Evolutionary conservation across 2,113 vertebrate species (phyloP).

Genomic region (Pan paniscus): DNA sequence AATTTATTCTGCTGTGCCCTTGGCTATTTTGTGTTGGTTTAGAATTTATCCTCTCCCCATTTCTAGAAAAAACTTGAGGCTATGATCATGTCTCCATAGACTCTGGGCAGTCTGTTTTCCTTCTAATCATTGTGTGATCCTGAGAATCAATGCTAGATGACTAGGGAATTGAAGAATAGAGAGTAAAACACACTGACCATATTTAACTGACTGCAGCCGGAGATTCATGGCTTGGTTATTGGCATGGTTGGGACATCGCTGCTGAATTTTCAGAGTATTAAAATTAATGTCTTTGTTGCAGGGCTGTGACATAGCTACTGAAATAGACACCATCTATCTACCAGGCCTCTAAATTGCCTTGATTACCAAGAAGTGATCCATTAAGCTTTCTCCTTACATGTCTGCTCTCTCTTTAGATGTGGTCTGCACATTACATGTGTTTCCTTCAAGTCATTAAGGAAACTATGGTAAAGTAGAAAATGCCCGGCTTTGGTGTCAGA

Average conservation of each 20-base stretch:
- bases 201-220: conserved; percentile 56
- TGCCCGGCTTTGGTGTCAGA: not conserved
- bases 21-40: conserved; percentile 51
- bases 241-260: conserved; percentile 21
- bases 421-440: not conserved
- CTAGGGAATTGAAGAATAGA: conserved; percentile 22
- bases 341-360: conserved; percentile 11
- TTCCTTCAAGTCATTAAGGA: conserved; percentile 16
- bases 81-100: not conserved
- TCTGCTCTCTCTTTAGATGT: conserved; percentile 18
- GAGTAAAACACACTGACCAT: not conserved
- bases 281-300: conserved; percentile 42
- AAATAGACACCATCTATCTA: not conserved
- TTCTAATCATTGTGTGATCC: conserved; percentile 59
- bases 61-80: conserved; percentile 37
- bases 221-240: conserved; percentile 28
- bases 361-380: conserved; percentile 8
- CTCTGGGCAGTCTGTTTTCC: conserved; percentile 16
- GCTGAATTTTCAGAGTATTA: not conserved
- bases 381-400: not conserved
- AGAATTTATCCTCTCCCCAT: conserved; percentile 47
- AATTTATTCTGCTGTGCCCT: not conserved
- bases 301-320: not conserved
- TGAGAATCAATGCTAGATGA: conserved; percentile 55
- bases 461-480: not conserved